Evolutionary conservation across 2,113 vertebrate genomes (phyloP).

Genomic region (Xiphophorus couchianus): DNA sequence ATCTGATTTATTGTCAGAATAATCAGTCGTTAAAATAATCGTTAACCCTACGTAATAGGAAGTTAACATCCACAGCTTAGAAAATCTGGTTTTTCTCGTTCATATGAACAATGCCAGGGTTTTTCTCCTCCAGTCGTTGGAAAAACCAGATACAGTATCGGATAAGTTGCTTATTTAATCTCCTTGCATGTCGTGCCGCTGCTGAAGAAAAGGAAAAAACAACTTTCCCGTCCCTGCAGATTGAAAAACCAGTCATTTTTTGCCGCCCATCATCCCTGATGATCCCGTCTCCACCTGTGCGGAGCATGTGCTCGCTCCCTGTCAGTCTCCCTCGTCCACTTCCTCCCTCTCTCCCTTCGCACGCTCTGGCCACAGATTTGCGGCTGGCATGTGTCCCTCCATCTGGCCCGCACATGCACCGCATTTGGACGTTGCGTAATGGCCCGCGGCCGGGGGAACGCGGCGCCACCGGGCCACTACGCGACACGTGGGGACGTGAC

Average conservation of each 20-base stretch:
- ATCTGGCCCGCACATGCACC: constrained; percentile 61
- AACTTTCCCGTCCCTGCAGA: background rate
- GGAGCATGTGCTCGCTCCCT: constrained; percentile 2
- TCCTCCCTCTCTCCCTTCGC: background rate
- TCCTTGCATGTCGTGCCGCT: no score
- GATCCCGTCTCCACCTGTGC: constrained; percentile 35
- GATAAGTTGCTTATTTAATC: background rate
- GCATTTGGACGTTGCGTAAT: constrained; percentile 64
- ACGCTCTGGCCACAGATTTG: constrained; percentile 53
- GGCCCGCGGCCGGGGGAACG: constrained; percentile 18
- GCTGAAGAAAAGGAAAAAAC: background rate
- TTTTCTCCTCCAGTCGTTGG: background rate
- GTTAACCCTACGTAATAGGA: background rate
- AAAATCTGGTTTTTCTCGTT: no score
- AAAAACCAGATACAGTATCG: background rate
- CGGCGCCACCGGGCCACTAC: constrained; percentile 20
- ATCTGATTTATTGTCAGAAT: no score
- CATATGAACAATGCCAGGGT: background rate
- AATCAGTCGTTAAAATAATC: no score
- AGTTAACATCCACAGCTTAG: background rate
- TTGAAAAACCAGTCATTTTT: background rate
- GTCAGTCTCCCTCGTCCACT: background rate
- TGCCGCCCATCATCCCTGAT: background rate
- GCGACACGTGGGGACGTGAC: constrained; percentile 48
- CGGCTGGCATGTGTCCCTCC: constrained; percentile 64